Conservation (phyloP, 2,113 vertebrate genomes). For the Emberiza fucata region DNA sequence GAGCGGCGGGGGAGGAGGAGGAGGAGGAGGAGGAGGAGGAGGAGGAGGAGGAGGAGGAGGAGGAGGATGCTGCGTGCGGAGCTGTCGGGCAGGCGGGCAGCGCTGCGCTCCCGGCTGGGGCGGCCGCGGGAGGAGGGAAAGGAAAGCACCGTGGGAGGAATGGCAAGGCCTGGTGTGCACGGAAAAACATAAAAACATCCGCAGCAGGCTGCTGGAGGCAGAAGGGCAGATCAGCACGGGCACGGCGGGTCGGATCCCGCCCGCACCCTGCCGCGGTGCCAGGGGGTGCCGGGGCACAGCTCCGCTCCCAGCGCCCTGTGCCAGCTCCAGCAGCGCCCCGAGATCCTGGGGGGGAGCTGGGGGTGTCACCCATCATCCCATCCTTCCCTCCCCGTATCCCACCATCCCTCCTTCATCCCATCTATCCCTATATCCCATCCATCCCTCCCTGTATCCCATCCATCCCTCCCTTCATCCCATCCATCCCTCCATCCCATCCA, state of each 20-base stretch:
- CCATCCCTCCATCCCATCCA: too few species aligned
- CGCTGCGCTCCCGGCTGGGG: neutral
- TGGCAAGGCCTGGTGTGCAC: neutral
- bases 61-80: neutral
- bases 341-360: accelerated
- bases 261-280: too few species aligned
- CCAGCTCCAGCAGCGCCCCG: neutral
- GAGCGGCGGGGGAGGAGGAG: neutral
- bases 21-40: too few species aligned
- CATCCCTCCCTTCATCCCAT: too few species aligned
- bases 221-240: too few species aligned
- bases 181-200: neutral
- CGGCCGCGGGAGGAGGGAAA: neutral
- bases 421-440: too few species aligned
- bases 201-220: neutral
- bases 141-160: neutral
- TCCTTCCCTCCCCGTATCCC: too few species aligned
- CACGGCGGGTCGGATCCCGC: too few species aligned
- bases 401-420: too few species aligned
- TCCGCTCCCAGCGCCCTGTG: neutral
- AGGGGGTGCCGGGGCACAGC: neutral
- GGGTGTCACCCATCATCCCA: too few species aligned
- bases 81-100: neutral
- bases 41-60: too few species aligned
- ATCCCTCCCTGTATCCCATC: too few species aligned